These are phyloP conservation scores for Lophotriccus pileatus DNA, from an alignment of 2,797 vertebrate genomes.

Conservation along the genomic window DNA sequence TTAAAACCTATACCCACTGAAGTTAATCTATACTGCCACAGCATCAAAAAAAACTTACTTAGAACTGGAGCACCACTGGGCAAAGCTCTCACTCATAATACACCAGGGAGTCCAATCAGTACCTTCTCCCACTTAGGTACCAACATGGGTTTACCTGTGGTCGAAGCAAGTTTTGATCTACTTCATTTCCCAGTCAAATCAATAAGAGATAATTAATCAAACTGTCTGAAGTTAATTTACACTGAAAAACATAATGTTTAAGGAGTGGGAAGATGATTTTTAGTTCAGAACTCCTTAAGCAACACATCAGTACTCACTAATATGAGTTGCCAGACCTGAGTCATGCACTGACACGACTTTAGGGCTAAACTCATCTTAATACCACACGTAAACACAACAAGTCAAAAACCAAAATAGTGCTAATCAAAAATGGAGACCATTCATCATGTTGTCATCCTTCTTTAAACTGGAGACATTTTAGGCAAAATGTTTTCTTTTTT, in stretches of 20 bases:
- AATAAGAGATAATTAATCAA: neutral
- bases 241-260: neutral
- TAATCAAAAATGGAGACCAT: neutral
- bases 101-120: neutral
- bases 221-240: neutral
- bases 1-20: neutral
- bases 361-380: neutral
- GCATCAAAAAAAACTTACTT: neutral
- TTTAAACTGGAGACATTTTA: neutral
- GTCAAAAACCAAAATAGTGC: neutral
- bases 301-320: neutral
- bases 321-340: neutral
- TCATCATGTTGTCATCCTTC: neutral
- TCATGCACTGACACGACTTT: neutral
- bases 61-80: neutral
- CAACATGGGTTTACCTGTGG: neutral
- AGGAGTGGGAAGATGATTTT: neutral
- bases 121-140: neutral
- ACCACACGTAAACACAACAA: neutral
- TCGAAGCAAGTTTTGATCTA: neutral
- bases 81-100: neutral
- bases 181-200: neutral
- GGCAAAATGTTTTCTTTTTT: neutral
- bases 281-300: neutral
- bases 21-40: neutral